A percentile compares a stretch with the other conserved stretches of the same genome.
Evolutionary conservation across 2,113 vertebrate species (phyloP).

Genomic region (Barbus barbus): DNA sequence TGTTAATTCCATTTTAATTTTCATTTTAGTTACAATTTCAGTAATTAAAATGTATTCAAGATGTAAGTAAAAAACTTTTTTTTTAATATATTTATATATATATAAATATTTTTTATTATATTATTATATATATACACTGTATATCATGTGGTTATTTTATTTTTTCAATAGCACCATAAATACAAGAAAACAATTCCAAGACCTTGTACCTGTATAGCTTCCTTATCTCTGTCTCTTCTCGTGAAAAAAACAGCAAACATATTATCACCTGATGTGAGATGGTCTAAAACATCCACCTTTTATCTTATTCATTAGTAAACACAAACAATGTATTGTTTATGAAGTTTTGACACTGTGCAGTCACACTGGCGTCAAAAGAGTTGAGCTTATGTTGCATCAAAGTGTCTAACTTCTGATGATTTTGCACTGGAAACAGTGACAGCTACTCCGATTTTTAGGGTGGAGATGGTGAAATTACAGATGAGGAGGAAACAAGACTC

Average conservation of each 20-base stretch:
- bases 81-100: no score
- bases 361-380: neutral
- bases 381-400: neutral
- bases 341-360: neutral
- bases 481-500: slow-evolving; percentile 3
- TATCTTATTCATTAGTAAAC: neutral
- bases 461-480: slow-evolving; percentile 17
- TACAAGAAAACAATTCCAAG: no score
- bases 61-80: no score
- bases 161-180: no score
- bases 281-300: neutral
- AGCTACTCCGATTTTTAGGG: neutral
- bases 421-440: neutral
- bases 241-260: neutral
- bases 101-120: no score
- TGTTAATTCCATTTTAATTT: no score
- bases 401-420: neutral
- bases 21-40: no score
- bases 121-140: no score
- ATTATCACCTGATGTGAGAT: neutral
- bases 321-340: neutral
- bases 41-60: no score
- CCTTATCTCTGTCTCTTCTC: neutral
- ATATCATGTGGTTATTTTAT: no score
- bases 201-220: neutral